A percentile compares a stretch with the other conserved stretches of the same genome.
Evolutionary conservation across 2,797 vertebrate genomes (phyloP).

Genomic region (Bovichtus variegatus): DNA sequence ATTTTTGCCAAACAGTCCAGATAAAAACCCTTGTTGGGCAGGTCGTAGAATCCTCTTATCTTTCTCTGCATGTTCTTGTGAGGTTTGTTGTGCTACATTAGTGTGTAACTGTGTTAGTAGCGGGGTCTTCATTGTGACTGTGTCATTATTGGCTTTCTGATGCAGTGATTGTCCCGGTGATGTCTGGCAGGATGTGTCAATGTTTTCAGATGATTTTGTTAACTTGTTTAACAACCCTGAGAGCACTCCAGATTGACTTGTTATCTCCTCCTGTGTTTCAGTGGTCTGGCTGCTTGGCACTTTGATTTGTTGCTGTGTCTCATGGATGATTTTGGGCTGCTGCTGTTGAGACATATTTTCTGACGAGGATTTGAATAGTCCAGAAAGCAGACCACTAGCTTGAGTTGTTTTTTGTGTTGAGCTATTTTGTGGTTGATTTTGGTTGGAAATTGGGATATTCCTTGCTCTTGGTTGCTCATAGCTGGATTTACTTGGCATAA

Average conservation of each 20-base stretch:
- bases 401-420: conserved; percentile 60
- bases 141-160: conserved; percentile 33
- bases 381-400: conserved; percentile 81
- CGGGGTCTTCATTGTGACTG: conserved; percentile 34
- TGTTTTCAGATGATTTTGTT: conserved; percentile 72
- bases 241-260: conserved; percentile 70
- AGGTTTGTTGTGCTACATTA: conserved; percentile 45
- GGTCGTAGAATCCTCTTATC: conserved; percentile 65
- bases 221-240: conserved; percentile 83
- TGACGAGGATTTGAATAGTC: conserved; percentile 80
- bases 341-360: conserved; percentile 68
- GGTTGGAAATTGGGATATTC: conserved; percentile 32
- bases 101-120: conserved; percentile 46
- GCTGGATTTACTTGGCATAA: conserved; percentile 59
- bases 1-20: conserved; percentile 85
- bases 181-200: conserved; percentile 53
- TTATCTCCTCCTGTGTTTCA: conserved; percentile 46
- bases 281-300: conserved; percentile 45
- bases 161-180: conserved; percentile 45
- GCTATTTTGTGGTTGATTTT: conserved; percentile 52
- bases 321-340: conserved; percentile 39
- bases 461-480: conserved; percentile 50
- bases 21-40: conserved; percentile 83
- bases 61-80: conserved; percentile 68
- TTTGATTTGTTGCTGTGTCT: conserved; percentile 50